Base-by-base conservation (phyloP, 2,797 vertebrate species). In the Tenualosa ilisha region DNA sequence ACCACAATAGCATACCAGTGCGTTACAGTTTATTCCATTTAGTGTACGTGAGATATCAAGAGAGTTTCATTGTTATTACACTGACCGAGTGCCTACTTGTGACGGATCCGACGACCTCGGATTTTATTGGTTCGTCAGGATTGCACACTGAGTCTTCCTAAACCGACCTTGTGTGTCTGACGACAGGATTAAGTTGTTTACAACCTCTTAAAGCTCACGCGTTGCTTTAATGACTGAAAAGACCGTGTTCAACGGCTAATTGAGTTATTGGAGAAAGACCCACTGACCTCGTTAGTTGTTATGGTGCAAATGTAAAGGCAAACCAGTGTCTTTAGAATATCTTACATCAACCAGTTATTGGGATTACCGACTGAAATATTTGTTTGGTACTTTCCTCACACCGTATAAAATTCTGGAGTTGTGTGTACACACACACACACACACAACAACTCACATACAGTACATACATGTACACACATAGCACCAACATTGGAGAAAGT, bases 141-240 rank as follows among this genome's bases (percentile, higher is more conserved):
- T 46, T 3, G 15, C 6, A 9, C 37, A 8, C 9, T 15, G 65
- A 68, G 11, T 40, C 12, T 43, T 15, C 37, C 31, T 75, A 75
- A 43, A 75, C 68, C 54, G 88, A 87, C 90, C 87, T 87, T 88
- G 88, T 83, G 85, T 91, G 89, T 72, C 86, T 89, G 82, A 68
- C 43, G 15, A 50, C 82, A 75, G 91, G 81, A 89, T 93, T 91
- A 93, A 88, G 82, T 81, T 90, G 89, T 92, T 92, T 88, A 92
- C 88, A 20, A 20, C 85, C 84, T 83, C 83, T 81, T 24, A 11
- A 51, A 79, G 37, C 37, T 79, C 65, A 72, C 65, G 26, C 31
- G 26, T 37, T 72, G 65, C 15, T 17, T 37, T 37, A 31, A 72
- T 72, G 12, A 17, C 12, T 37, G 26, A 13, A 17, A 68, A 72